Percentiles rank a stretch among this genome's conserved stretches.
These are phyloP conservation scores for Sturmia bella DNA, from an alignment of 2,888 invertebrate genomes.

Conservation along the genomic window DNA sequence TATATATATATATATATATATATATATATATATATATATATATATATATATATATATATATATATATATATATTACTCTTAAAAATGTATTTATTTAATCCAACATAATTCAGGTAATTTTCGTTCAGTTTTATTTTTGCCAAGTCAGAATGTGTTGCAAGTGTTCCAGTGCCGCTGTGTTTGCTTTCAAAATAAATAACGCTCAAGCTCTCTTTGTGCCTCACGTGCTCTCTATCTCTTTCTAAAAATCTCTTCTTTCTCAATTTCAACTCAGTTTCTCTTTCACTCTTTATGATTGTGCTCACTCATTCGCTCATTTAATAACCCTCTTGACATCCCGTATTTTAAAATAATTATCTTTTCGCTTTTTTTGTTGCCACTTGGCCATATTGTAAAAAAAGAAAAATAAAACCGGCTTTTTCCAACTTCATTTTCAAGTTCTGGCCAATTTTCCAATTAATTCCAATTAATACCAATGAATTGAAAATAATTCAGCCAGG, in stretches of 20 bases:
- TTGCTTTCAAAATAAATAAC: background rate
- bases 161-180: background rate
- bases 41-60: no score
- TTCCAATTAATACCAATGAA: slow-evolving; percentile 70
- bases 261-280: slow-evolving; percentile 15
- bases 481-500: slow-evolving; percentile 58
- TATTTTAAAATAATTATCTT: slow-evolving; percentile 34
- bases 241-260: background rate
- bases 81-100: no score
- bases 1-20: no score
- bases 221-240: no score
- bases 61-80: no score
- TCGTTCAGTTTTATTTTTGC: no score
- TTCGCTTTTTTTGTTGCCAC: slow-evolving; percentile 41
- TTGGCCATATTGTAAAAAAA: slow-evolving; percentile 32
- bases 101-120: no score
- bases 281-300: slow-evolving; percentile 1
- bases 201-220: slow-evolving; percentile 2
- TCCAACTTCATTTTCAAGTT: slow-evolving; percentile 68
- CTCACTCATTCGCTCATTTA: slow-evolving; percentile 21
- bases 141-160: no score
- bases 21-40: no score
- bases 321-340: slow-evolving; percentile 5
- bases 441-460: slow-evolving; percentile 70
- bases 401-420: slow-evolving; percentile 55